Base-by-base conservation (phyloP, 2,113 vertebrate genomes). In the Mormyrus iriodes region DNA sequence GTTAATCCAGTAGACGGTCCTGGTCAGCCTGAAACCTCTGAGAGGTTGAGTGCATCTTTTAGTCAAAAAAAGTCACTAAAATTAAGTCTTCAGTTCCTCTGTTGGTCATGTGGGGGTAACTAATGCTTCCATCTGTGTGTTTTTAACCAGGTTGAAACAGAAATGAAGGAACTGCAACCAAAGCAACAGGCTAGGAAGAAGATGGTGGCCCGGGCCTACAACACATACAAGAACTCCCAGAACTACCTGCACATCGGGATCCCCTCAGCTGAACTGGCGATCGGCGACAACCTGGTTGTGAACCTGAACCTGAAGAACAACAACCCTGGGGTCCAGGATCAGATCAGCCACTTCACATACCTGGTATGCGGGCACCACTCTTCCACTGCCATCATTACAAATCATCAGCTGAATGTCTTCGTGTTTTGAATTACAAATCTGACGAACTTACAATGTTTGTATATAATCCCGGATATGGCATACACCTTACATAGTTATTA, bases 191-290 rank as follows among this genome's bases (percentile, higher is more conserved):
- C 95, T 6, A 53, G 4, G 13, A 94, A 93, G 42, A 88, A 0
- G 0, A 95, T 96, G 95, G 87, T 0, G 0, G 96, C 93, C 27
- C 2, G 8, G 7, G 90, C 94, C 3, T 96, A 97, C 61, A 2
- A 0, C 0, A 92, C 95, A 8, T 92, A 87, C 2, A 27, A 17
- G 4, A n/a, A 10, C 8, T 93, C 91, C n/a, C 90, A 90, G 0
- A 94, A 93, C n/a, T 96, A 94, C 85, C 91, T 97, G 52, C 95
- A 97, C 89, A 95, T 97, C 69, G 91, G 90, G 1, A 92, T 95
- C 85, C 69, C 92, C 51, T 10, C 82, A 2, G 0, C 90, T 21
- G 91, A 90, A 2, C 6, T 93, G 13, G 8, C 88, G 0, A 51
- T 94, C 3, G 93, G 93, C 42, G 42, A 88, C 4, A 92, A 88